Base-by-base conservation (phyloP, 2,113 vertebrate species). In the Phocoena phocoena region DNA sequence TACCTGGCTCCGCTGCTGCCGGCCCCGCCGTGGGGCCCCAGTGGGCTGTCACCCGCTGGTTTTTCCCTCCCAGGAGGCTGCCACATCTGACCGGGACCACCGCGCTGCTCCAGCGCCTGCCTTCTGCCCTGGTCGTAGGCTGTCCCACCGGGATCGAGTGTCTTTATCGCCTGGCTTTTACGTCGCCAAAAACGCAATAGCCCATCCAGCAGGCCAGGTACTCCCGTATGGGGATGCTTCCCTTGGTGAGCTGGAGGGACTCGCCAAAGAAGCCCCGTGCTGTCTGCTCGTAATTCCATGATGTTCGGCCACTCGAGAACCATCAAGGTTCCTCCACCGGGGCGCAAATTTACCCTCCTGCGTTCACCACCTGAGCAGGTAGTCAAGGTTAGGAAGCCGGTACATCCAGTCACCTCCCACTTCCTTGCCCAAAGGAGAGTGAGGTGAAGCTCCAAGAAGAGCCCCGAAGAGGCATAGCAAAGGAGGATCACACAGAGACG, bases 21-120 rank as follows among this genome's bases (percentile, higher is more conserved):
- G 0, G 2, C 26, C 8, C 26, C 4, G 0, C n/a, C 8, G 0
- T 21, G 1, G 4, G 2, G 1, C 0, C 17, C 26, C 14, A 8
- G 15, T 1, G 3, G 25, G 8, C 36, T 0, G 0, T 12, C 28
- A 2, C 55, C 47, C 18, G 0, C 65, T 21, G 8, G 5, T 6
- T n/a, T 3, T 36, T 6, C 31, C 6, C 5, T 3, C 3, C 4
- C 1, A 2, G 2, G 11, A 12, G 20, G 15, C 26, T 79, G 15
- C 1, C 10, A 3, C 0, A 1, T 36, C 13, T 14, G 10, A 2
- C 53, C 1, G 0, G 2, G 1, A 10, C 14, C 6, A n/a, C 41
- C 53, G 8, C 0, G 2, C 8, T 28, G 6, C 23, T 17, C 41
- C 21, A 15, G 8, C 12, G 5, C 6, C 1, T 13, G 1, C 18